A percentile compares a stretch with the other conserved stretches of the same genome.
phyloP scores from a whole-genome alignment of 1,140 invertebrate species.

The Cephus cinctus region DNA sequence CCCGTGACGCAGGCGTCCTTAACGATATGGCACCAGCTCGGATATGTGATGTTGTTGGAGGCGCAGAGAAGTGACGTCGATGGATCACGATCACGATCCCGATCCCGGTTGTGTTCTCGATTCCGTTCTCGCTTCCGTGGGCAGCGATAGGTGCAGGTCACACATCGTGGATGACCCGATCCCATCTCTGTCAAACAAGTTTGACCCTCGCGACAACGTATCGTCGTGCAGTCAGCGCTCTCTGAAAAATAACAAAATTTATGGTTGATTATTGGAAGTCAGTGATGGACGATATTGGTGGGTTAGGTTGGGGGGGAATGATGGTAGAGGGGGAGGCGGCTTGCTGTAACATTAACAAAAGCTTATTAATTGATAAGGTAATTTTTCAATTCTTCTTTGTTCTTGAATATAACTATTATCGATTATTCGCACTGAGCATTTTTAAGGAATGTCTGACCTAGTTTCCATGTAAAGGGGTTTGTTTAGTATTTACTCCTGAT shows the following conservation, averaged over 20 bases:
- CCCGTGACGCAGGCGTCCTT: conserved; percentile 80
- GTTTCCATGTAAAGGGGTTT: too few species aligned
- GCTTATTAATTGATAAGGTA: too few species aligned
- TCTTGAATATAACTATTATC: too few species aligned
- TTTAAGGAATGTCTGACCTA: too few species aligned
- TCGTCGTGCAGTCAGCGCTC: conserved; percentile 70
- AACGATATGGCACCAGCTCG: conserved; percentile 85
- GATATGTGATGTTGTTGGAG: conserved; percentile 79
- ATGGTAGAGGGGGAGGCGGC: too few species aligned
- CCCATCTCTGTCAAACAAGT: conserved; percentile 73
- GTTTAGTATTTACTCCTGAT: too few species aligned
- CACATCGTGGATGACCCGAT: conserved; percentile 73
- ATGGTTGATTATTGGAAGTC: too few species aligned
- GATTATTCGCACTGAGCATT: too few species aligned
- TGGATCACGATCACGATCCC: conserved; percentile 50
- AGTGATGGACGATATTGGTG: too few species aligned
- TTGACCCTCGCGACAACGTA: conserved; percentile 73
- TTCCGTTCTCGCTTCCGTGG: conserved; percentile 48
- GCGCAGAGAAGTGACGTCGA: conserved; percentile 69
- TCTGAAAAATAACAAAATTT: conserved; percentile 57
- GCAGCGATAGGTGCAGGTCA: conserved; percentile 68
- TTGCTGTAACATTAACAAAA: too few species aligned
- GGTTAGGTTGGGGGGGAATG: too few species aligned
- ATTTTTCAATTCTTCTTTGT: too few species aligned
- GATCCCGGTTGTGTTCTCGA: conserved; percentile 50